Percentiles rank a stretch among this genome's conserved stretches.
These are phyloP conservation scores for Leptocoma aspasia DNA, from an alignment of 2,113 vertebrate genomes.

Conservation along the genomic window DNA sequence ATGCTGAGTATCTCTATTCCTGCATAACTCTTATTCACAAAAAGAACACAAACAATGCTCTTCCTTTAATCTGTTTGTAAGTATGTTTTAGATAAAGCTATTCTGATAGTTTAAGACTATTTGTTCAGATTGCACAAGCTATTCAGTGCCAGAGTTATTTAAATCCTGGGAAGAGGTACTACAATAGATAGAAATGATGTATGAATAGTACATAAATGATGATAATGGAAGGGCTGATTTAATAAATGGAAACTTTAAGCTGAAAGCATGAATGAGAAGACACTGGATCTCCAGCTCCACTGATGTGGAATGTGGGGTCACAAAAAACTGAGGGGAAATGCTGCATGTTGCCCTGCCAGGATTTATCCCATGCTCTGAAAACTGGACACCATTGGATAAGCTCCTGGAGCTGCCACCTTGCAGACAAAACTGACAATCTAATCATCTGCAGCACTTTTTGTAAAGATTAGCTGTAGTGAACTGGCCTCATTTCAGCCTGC, in stretches of 20 bases:
- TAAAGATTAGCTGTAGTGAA: slow-evolving; percentile 5
- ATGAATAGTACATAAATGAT: slow-evolving; percentile 1
- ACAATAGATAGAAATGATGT: slow-evolving; percentile 14
- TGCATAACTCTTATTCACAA: neutral
- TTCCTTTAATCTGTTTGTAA: neutral
- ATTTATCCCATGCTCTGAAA: neutral
- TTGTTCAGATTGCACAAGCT: neutral
- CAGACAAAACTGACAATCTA: neutral
- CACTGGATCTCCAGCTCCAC: neutral
- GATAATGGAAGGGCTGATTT: slow-evolving; percentile 12
- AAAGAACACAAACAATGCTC: neutral
- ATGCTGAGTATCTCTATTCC: neutral
- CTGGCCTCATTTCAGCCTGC: slow-evolving; percentile 38
- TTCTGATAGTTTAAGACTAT: neutral
- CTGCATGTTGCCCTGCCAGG: neutral
- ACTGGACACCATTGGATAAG: neutral
- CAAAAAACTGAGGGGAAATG: neutral
- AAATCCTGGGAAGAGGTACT: slow-evolving; percentile 12
- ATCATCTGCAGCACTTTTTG: neutral
- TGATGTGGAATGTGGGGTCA: neutral
- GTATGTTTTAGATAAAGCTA: slow-evolving; percentile 10
- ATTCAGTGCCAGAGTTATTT: neutral
- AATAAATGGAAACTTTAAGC: slow-evolving; percentile 5
- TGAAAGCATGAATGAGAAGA: slow-evolving; percentile 11
- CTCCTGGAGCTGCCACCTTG: neutral